Evolutionary conservation across 2,888 invertebrate species (phyloP).

Genomic region (Ceraclea dissimilis): DNA sequence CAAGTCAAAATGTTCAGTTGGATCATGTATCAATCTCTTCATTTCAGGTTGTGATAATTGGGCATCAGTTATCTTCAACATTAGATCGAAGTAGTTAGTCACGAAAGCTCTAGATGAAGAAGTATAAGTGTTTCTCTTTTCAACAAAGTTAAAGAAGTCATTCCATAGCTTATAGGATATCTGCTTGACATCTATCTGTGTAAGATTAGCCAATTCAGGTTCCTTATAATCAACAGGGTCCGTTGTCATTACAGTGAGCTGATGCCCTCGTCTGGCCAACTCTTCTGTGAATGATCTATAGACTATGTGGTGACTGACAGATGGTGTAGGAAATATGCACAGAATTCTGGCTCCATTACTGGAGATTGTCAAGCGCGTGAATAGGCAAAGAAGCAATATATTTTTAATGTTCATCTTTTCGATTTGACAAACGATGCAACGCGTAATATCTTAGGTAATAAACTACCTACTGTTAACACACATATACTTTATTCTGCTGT

Average conservation of each 20-base stretch:
- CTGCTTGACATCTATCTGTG: constrained; percentile 34
- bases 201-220: constrained; percentile 30
- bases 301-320: constrained; percentile 42
- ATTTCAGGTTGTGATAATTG: constrained; percentile 29
- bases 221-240: constrained; percentile 36
- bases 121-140: constrained; percentile 2
- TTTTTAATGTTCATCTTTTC: too few species aligned
- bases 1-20: constrained; percentile 47
- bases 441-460: too few species aligned
- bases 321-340: constrained; percentile 37
- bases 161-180: constrained; percentile 31
- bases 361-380: too few species aligned
- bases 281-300: constrained; percentile 38
- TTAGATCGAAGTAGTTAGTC: constrained; percentile 6
- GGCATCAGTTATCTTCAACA: constrained; percentile 24
- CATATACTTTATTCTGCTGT: too few species aligned
- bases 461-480: too few species aligned
- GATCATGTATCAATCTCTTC: constrained; percentile 29
- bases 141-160: constrained; percentile 17
- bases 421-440: too few species aligned
- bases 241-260: constrained; percentile 40
- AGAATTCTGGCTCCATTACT: constrained; percentile 34
- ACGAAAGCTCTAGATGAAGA: constrained; percentile 4
- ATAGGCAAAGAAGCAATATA: too few species aligned
- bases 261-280: constrained; percentile 39